Base-by-base conservation (phyloP, 2,888 invertebrate species). In the Saturnia japonica region DNA sequence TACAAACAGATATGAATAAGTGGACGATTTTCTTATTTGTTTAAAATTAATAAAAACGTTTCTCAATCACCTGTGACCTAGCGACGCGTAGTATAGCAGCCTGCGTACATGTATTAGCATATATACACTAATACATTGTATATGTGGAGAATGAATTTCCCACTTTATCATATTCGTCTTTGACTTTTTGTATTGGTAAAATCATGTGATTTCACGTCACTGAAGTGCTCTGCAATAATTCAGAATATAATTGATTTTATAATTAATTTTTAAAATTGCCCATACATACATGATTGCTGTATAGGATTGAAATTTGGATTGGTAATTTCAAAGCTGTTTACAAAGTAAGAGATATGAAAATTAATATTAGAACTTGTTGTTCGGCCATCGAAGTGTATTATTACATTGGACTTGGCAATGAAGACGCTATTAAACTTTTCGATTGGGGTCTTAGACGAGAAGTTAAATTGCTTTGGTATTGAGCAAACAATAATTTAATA, bases 401-500 rank as follows among this genome's bases (percentile, higher is more conserved):
- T 64, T 40, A 40, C 8, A 8, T 64, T 64, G 64, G 40, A 40
- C 64, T 64, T 40, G 64, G 28, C 28, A 64, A n/a, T n/a, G 40
- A 40, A 64, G 64, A 64, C 64, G 64, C 22, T n/a, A 64, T 64
- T 64, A 64, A 64, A 64, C 64, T 64, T 64, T 40, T 64, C 40
- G 64, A 64, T 64, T 64, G 64, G 40, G 64, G 40, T 64, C 34
- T 22, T 54, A 60, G 40, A 11, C 8, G 64, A 64, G 40, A 64
- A 64, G 40, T 64, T 40, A 40, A 11, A 64, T 64, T 64, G 19
- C 40, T 64, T 64, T 40, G 64, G n/a, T 64, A 64, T 64, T 40
- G 40, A 40, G 40, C 40, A 40, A 64, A 64, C 64, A 64, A 64
- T 64, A 64, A 64, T 64, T 34, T 19, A 34, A 40, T 40, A 40